A percentile compares a stretch with the other conserved stretches of the same genome.
phyloP scores from a whole-genome alignment of 2,797 vertebrate species.

The Halcyon chelicuti region DNA sequence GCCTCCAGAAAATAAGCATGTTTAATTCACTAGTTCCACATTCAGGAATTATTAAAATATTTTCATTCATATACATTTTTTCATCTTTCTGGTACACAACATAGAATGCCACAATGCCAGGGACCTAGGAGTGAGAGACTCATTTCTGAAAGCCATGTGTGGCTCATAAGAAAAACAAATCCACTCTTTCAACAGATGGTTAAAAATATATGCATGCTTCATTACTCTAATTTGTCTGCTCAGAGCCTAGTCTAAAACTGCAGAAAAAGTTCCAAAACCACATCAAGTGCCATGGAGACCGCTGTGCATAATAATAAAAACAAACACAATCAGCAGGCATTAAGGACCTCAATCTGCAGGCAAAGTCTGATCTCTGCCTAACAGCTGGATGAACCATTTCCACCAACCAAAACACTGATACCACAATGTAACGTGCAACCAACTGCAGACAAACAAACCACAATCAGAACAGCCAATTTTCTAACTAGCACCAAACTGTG shows the following conservation, averaged over 20 bases:
- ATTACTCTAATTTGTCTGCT: conserved; percentile 26
- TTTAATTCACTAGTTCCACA: background rate
- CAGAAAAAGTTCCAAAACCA: conserved; percentile 70
- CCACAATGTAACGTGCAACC: conserved; percentile 42
- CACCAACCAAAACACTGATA: conserved; percentile 18
- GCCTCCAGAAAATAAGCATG: background rate
- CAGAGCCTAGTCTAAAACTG: conserved; percentile 25
- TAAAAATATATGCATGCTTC: conserved; percentile 12
- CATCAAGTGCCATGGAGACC: conserved; percentile 56
- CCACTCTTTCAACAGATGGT: conserved; percentile 36
- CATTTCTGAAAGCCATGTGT: background rate
- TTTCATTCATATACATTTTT: background rate
- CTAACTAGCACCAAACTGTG: conserved; percentile 35
- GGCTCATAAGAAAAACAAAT: conserved; percentile 9
- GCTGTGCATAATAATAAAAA: conserved; percentile 65
- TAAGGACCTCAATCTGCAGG: conserved; percentile 62
- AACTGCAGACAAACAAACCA: conserved; percentile 58
- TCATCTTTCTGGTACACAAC: background rate
- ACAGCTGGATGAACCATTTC: conserved; percentile 63
- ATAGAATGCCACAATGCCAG: background rate
- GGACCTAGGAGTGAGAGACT: background rate
- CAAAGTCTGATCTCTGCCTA: conserved; percentile 57
- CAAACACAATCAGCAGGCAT: conserved; percentile 75
- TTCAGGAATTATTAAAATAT: background rate
- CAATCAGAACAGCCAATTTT: conserved; percentile 41